Evolutionary conservation across 2,888 invertebrate species (phyloP), one percentile per base, ranked within the genome.

Genomic region (Drosophila kuntzei): DNA sequence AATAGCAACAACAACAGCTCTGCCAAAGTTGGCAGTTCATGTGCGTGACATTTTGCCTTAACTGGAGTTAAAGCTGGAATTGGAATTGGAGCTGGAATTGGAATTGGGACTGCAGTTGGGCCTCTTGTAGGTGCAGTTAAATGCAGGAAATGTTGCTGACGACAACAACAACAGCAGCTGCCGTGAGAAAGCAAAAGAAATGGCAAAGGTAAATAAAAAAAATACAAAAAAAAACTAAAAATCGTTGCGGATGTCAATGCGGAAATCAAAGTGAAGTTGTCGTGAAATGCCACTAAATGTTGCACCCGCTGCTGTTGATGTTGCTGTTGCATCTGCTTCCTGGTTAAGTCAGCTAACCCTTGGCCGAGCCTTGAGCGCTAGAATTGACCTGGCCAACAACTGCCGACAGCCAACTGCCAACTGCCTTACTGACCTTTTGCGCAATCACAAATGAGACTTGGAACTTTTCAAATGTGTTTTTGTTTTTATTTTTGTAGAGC

Each of bases 131-230:
- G 89, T 72, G 89, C 81, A 71, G 86, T 54, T 74, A 44, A 71
- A 62, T 82, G 64, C 89, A 81, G 80, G 89, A 81, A 81, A 83
- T 82, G 70, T 43, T 50, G 58, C 55, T 12, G 55, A 43, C 63
- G 29, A 12, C 55, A 27, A 18, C 18, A 39, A 39, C 18, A 18
- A 11, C 55, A 59, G 62, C 41, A 44, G 67, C 46, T 61, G 66
- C 74, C 89, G 88, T 89, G 84, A 89, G 89, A 89, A 86, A 89
- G 86, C 79, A 61, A 58, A 46, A 79, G 84, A 81, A 81, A 81
- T 81, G 81, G 77, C 87, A 81, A 81, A 88, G 81, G 89, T 81
- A 86, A 70, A 57, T 49, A 64, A 44, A 58, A 36, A 54, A 62
- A 53, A 18, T 9, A 37, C 3, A 14, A 14, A 12, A n/a, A 2